These are phyloP conservation scores for Limnothrissa miodon DNA, from an alignment of 2,113 vertebrate genomes.

Conservation along the genomic window DNA sequence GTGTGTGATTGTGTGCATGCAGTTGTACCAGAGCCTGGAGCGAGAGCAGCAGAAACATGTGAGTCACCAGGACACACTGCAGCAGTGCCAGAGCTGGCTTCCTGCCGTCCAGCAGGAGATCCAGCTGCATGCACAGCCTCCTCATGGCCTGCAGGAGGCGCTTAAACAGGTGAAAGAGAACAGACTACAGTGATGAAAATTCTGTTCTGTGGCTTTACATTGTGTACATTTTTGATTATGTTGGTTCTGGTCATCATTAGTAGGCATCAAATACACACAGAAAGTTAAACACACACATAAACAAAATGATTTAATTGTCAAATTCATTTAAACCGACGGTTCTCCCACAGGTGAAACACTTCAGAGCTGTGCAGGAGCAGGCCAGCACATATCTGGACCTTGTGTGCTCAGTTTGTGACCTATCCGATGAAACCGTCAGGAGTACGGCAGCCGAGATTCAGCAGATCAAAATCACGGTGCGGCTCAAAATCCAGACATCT, in stretches of 20 bases:
- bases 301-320: no score
- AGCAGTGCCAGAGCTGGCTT: slow-evolving; percentile 91
- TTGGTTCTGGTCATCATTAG: not conserved
- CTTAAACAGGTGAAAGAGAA: slow-evolving; percentile 78
- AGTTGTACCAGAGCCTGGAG: slow-evolving; percentile 96
- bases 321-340: not conserved
- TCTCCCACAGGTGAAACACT: slow-evolving; percentile 83
- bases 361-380: slow-evolving; percentile 89
- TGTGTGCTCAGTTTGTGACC: slow-evolving; percentile 88
- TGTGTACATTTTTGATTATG: not conserved
- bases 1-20: not conserved
- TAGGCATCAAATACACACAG: not conserved
- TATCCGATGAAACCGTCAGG: slow-evolving; percentile 81
- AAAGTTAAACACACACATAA: not conserved
- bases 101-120: slow-evolving; percentile 79
- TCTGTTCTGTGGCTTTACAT: not conserved
- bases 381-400: slow-evolving; percentile 94
- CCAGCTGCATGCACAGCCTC: slow-evolving; percentile 70
- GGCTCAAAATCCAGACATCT: slow-evolving; percentile 13
- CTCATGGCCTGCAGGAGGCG: slow-evolving; percentile 83
- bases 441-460: slow-evolving; percentile 85
- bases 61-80: slow-evolving; percentile 88
- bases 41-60: slow-evolving; percentile 91
- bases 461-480: slow-evolving; percentile 88
- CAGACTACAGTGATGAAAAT: not conserved